Evolutionary conservation across 2,797 vertebrate species (phyloP).

Genomic region (Cynodonichthys magdalenae): DNA sequence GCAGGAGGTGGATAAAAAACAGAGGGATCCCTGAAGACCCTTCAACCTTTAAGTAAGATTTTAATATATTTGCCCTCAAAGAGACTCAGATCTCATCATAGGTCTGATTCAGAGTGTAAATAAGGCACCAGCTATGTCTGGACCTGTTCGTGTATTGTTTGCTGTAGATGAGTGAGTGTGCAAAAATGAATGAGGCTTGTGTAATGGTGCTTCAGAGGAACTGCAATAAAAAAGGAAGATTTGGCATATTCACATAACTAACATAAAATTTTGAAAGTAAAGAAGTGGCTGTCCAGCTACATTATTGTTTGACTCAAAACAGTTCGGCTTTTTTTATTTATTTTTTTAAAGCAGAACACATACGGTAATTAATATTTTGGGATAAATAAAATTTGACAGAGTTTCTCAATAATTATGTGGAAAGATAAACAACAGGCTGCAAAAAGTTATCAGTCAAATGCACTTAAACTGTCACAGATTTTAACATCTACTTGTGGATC

Average conservation of each 20-base stretch:
- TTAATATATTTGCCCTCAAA: conserved; percentile 25
- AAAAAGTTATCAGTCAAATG: neutral
- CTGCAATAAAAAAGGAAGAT: neutral
- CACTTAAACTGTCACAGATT: neutral
- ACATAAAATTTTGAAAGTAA: neutral
- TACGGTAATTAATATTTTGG: conserved; percentile 5
- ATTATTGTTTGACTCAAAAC: neutral
- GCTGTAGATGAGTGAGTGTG: neutral
- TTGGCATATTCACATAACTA: neutral
- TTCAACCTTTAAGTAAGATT: conserved; percentile 21
- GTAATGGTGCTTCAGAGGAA: neutral
- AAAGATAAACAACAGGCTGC: neutral
- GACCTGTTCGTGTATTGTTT: conserved; percentile 1
- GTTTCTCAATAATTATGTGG: too few relatives aligned
- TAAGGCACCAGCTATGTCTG: neutral
- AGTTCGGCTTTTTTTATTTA: too few relatives aligned
- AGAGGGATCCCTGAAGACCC: conserved; percentile 8
- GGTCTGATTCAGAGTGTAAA: neutral
- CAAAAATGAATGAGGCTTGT: neutral
- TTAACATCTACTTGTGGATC: neutral
- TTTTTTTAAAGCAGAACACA: neutral
- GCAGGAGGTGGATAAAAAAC: neutral
- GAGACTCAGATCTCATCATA: conserved; percentile 36
- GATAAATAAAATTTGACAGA: neutral
- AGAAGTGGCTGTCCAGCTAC: neutral